These are phyloP conservation scores for Oeneis ivallda DNA, from an alignment of 2,888 invertebrate species.

Conservation along the genomic window DNA sequence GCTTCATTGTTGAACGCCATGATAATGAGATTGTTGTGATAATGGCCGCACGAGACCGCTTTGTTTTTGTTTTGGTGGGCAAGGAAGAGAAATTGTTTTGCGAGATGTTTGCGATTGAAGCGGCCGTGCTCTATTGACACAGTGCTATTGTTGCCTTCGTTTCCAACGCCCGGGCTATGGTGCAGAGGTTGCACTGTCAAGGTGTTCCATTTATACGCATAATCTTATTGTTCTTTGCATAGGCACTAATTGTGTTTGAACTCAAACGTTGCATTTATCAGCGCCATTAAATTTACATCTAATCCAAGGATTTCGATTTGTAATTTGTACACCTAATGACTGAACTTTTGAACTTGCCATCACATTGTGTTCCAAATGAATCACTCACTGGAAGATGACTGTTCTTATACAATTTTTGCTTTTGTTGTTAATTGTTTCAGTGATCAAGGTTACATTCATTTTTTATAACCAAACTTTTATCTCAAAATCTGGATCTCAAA, in stretches of 20 bases:
- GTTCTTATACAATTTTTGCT: not conserved
- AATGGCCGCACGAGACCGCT: slow-evolving; percentile 14
- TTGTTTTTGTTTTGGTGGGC: slow-evolving; percentile 52
- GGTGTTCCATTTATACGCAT: slow-evolving; percentile 49
- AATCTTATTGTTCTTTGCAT: slow-evolving; percentile 43
- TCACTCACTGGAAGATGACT: not conserved
- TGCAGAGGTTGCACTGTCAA: slow-evolving; percentile 69
- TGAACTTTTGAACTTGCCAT: slow-evolving; percentile 5
- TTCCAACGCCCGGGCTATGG: slow-evolving; percentile 19
- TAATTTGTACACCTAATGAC: no score
- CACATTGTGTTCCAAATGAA: not conserved
- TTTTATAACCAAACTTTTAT: slow-evolving; percentile 2
- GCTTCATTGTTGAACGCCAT: slow-evolving; percentile 14
- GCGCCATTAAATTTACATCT: not conserved
- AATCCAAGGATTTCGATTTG: slow-evolving; percentile 27
- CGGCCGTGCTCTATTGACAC: slow-evolving; percentile 67
- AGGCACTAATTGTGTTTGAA: slow-evolving; percentile 40
- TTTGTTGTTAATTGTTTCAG: not conserved
- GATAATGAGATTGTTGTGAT: slow-evolving; percentile 17
- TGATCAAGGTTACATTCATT: slow-evolving; percentile 3
- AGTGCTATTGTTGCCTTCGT: slow-evolving; percentile 55
- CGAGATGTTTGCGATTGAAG: slow-evolving; percentile 56
- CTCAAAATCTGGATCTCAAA: slow-evolving; percentile 2
- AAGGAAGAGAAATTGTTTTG: slow-evolving; percentile 51
- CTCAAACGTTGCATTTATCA: not conserved